These are phyloP conservation scores for Nematopogon swammerdamellus DNA, from an alignment of 2,888 invertebrate species.

Conservation along the genomic window DNA sequence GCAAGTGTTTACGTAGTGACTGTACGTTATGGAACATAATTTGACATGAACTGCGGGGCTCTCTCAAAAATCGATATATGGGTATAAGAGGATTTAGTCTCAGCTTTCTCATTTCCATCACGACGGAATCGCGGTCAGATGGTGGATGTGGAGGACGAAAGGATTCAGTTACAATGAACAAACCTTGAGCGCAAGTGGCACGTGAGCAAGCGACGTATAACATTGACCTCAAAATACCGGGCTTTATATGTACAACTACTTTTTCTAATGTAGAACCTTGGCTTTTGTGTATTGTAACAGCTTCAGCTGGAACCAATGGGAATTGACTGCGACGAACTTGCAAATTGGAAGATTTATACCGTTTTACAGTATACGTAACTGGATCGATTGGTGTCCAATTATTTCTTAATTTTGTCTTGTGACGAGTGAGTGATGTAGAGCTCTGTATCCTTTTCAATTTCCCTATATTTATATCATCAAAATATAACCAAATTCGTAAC, in stretches of 20 bases:
- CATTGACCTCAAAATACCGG: not conserved
- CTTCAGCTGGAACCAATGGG: not conserved
- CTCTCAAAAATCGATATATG: no score
- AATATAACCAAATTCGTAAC: constrained; percentile 4
- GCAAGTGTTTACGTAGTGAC: no score
- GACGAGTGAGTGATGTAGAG: not conserved
- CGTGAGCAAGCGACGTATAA: not conserved
- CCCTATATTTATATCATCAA: constrained; percentile 5
- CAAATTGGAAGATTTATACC: constrained; percentile 1
- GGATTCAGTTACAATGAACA: no score
- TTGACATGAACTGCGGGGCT: no score
- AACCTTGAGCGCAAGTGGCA: no score
- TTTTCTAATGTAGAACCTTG: constrained; percentile 5
- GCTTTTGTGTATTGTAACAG: not conserved
- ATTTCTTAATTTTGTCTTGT: no score
- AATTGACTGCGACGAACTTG: not conserved
- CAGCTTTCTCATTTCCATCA: no score
- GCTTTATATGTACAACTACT: not conserved
- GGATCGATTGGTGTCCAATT: constrained; percentile 6
- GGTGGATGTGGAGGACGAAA: no score
- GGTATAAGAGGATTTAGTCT: no score
- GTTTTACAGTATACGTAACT: no score
- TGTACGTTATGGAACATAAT: no score
- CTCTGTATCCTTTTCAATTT: constrained; percentile 3
- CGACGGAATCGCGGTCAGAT: no score